phyloP scores from a whole-genome alignment of 2,797 vertebrate species.

The Bryconaethiops microstoma region DNA sequence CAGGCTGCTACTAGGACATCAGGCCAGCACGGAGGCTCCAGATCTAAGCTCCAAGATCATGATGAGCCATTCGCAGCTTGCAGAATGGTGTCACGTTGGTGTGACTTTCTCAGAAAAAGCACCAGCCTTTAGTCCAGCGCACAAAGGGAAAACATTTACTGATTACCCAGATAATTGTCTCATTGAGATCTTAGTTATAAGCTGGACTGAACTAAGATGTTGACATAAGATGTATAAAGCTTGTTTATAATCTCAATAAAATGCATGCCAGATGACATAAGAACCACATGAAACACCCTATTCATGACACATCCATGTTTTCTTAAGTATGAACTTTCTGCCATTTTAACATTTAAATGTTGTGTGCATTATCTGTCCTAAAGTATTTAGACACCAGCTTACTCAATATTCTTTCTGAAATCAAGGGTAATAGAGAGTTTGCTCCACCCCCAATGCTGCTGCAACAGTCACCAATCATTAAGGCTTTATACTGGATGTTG shows the following conservation, averaged over 20 bases:
- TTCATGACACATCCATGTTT: not conserved
- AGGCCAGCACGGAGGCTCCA: slow-evolving; percentile 16
- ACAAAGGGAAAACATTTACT: slow-evolving; percentile 1
- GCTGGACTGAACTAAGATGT: not conserved
- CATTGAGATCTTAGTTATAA: not conserved
- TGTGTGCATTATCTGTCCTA: too few species aligned
- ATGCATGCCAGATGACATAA: not conserved
- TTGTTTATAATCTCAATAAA: not conserved
- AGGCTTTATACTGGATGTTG: too few species aligned
- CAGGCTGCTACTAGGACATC: slow-evolving; percentile 28
- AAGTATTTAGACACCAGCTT: too few species aligned
- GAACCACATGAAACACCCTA: not conserved
- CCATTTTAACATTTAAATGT: not conserved
- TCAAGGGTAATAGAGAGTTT: too few species aligned
- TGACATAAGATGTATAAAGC: not conserved
- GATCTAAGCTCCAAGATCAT: slow-evolving; percentile 4
- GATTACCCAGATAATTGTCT: not conserved
- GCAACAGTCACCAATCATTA: too few species aligned
- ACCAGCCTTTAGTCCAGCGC: not conserved
- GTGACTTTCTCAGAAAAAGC: not conserved
- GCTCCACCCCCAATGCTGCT: too few species aligned
- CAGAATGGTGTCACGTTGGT: not conserved
- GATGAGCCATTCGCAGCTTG: not conserved
- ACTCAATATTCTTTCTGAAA: too few species aligned
- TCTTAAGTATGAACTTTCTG: not conserved